A percentile compares a stretch with the other conserved stretches of the same genome.
Conservation (phyloP, 2,113 vertebrate species). For the Thomomys bottae region DNA sequence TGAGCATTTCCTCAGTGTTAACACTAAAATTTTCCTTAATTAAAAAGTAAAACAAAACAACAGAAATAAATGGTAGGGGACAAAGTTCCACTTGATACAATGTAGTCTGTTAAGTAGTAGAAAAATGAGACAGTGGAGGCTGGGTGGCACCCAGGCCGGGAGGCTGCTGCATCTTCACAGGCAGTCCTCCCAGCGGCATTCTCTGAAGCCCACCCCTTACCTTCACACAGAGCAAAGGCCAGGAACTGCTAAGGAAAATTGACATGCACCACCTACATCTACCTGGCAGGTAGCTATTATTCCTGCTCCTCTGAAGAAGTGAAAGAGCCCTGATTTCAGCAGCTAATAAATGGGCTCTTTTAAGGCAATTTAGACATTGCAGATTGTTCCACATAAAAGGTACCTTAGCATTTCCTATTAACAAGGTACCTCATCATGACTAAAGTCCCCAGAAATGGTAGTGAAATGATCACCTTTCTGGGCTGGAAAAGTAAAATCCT, state of each 20-base stretch:
- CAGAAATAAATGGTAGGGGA: constrained; percentile 72
- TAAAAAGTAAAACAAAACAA: constrained; percentile 51
- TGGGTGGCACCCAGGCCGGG: constrained; percentile 67
- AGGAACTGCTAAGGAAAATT: constrained; percentile 42
- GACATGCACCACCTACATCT: constrained; percentile 68
- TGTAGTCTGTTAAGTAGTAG: constrained; percentile 79
- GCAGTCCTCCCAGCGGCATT: constrained; percentile 22
- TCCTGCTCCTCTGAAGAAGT: constrained; percentile 79
- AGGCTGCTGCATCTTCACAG: constrained; percentile 78
- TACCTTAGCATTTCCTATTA: constrained; percentile 79
- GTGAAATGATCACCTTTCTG: constrained; percentile 75
- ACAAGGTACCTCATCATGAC: constrained; percentile 75
- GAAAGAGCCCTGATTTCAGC: constrained; percentile 80
- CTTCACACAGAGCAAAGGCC: constrained; percentile 58
- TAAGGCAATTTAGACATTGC: constrained; percentile 89
- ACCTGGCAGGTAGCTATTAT: constrained; percentile 79
- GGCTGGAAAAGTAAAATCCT: constrained; percentile 70
- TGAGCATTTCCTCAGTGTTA: constrained; percentile 43
- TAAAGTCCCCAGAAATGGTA: constrained; percentile 70
- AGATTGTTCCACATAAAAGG: constrained; percentile 83
- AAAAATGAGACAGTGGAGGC: constrained; percentile 55
- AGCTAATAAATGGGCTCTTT: constrained; percentile 86
- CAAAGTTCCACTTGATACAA: constrained; percentile 77
- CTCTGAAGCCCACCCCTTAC: constrained; percentile 70
- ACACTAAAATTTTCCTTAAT: constrained; percentile 61